Evolutionary conservation across 2,797 vertebrate genomes (phyloP), one percentile per base, ranked within the genome.

Genomic region (Sarcoramphus papa): DNA sequence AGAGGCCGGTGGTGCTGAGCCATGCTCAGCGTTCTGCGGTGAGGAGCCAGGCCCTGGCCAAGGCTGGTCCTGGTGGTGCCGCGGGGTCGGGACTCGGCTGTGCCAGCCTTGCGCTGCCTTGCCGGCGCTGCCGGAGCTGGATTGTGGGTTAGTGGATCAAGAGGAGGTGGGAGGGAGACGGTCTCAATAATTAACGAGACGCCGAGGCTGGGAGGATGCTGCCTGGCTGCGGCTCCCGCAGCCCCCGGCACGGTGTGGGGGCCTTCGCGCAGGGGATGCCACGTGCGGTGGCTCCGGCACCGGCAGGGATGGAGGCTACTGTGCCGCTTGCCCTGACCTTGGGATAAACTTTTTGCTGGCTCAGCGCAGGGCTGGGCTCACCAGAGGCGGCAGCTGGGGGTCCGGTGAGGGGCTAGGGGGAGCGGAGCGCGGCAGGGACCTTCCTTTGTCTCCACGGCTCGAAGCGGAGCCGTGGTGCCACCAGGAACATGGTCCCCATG

Each of bases 401-500:
- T 27, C 33, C 12, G 2, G 16, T 4, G 41, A 19, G 60, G 57
- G 47, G 43, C 59, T 9, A 57, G 4, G n/a, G 54, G n/a, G 23
- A 14, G 4, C 2, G 1, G 51, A 62, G 14, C 4, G 0, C 1
- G 16, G 11, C 0, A 0, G 47, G 72, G 73, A 50, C 28, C 10
- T 76, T 59, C 41, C 35, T 85, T 65, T 75, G 69, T 85, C 69
- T 37, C 70, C 25, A 4, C 2, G 13, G 40, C 43, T 54, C 0
- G 18, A 14, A 35, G 37, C 13, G 0, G 73, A 45, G 67, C 35
- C 3, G 0, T 4, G 8, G 53, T 62, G 67, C 31, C 64, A 1
- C 0, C 0, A 6, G 41, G 51, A 14, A 13, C 0, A 1, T 1
- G 25, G n/a, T 73, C 45, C 37, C 47, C 1, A 2, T 0, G 3